Base-by-base conservation (phyloP, 2,888 invertebrate genomes). In the Drosophila falleni region DNA sequence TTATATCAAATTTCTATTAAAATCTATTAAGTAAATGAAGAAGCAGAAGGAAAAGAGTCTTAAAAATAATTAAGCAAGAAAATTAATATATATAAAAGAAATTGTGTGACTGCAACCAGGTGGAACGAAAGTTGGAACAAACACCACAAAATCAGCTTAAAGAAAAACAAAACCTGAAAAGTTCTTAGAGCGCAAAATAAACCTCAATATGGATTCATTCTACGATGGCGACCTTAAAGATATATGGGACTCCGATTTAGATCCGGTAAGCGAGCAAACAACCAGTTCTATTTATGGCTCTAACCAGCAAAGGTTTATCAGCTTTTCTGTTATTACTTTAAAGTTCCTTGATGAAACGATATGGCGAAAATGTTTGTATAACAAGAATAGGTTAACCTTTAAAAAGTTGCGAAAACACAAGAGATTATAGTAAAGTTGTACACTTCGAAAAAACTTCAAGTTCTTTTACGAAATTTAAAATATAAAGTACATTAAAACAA, bases 231-330 rank as follows among this genome's bases (percentile, higher is more conserved):
- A 95, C 93, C 94, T 96, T 90, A 95, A 95, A 94, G 96, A 96
- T 93, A 94, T 96, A 90, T 96, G 96, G 96, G 96, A 96, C 92
- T 95, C 96, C 88, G 96, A 96, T 93, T 94, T 96, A 91, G 96
- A 96, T 94, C 95, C 96, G 95, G 96, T 96, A 93, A 96, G 96
- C 94, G 50, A 71, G 19, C 37, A 35, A 51, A 51, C 33, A 42
- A 44, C 29, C n/a, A 15, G 66, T 65, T 55, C 65, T 55, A 72
- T 59, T 72, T 59, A 65, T 71, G 44, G 16, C 41, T 26, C 58
- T 42, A 53, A 42, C 5, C 37, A 31, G 54, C 26, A 15, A 41
- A 49, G 44, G 46, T 44, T 74, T 74, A 78, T 74, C 69, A 69
- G 75, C 35, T 41, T 6, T 46, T 19, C 29, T 49, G 31, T 37